Evolutionary conservation across 2,888 invertebrate genomes (phyloP).

Genomic region (Xestoiulus laeticollis): DNA sequence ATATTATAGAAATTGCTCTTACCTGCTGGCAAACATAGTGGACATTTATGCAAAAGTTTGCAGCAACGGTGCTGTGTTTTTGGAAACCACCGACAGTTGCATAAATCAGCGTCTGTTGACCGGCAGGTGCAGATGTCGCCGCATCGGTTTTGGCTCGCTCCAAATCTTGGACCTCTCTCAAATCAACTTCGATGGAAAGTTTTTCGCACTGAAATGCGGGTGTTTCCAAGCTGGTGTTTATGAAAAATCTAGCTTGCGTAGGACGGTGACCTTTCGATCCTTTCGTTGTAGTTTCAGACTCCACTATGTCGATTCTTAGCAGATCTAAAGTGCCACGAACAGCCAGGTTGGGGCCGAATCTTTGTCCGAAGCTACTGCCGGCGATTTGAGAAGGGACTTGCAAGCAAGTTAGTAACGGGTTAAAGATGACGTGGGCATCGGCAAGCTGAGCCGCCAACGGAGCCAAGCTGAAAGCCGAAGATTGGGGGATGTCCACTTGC

Average conservation of each 20-base stretch:
- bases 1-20: background rate
- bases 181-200: slow-evolving; percentile 86
- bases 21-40: slow-evolving; percentile 92
- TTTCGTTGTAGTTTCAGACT: slow-evolving; percentile 74
- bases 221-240: slow-evolving; percentile 76
- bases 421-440: slow-evolving; percentile 93
- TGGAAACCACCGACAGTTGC: slow-evolving; percentile 58
- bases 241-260: slow-evolving; percentile 63
- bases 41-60: slow-evolving; percentile 88
- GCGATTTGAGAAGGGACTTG: slow-evolving; percentile 88
- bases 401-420: slow-evolving; percentile 86
- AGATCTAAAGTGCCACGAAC: slow-evolving; percentile 79
- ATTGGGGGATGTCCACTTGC: slow-evolving; percentile 44
- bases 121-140: slow-evolving; percentile 69
- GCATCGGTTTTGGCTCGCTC: slow-evolving; percentile 60
- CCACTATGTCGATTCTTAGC: slow-evolving; percentile 92
- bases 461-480: slow-evolving; percentile 59
- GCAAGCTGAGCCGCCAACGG: slow-evolving; percentile 69
- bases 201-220: slow-evolving; percentile 93
- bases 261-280: slow-evolving; percentile 65
- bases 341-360: slow-evolving; percentile 80
- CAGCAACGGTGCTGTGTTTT: slow-evolving; percentile 80
- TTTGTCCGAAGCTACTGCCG: slow-evolving; percentile 70
- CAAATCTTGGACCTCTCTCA: slow-evolving; percentile 89
- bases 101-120: slow-evolving; percentile 73